Evolutionary conservation across 2,797 vertebrate species (phyloP), one percentile per base, ranked within the genome.

Genomic region (Tiaroga cobitis): DNA sequence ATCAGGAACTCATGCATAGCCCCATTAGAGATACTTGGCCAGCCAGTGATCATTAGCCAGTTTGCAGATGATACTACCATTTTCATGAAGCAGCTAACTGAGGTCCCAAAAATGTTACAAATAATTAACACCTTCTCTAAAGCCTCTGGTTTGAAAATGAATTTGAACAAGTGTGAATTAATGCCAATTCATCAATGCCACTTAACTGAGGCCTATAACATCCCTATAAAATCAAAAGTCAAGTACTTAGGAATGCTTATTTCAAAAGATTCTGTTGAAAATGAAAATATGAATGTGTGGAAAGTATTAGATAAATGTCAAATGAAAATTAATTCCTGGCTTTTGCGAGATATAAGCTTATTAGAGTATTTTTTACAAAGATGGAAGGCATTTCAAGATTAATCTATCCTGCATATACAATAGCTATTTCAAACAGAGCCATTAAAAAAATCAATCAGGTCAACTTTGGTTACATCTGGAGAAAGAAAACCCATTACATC

Each of bases 81-180:
- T 15, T 85, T 81, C 41, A 39, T 87, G 43, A 81, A 87, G 49
- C n/a, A 84, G 19, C 3, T 72, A 43, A 46, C 21, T 0, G 67
- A 87, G n/a, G 16, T 80, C 19, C 69, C 46, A 1, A 59, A 67
- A 65, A 54, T 79, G 2, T 8, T 85, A 24, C 24, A 85, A 68
- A 10, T 43, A 37, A 39, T 84, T 56, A 1, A 74, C 10, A 75
- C 34, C 24, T 81, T 87, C 26, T 85, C 72, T 3, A 69, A 81
- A 70, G 51, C 65, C 46, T 84, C 34, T 11, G 70, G 77, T 46
- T 15, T 80, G 32, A 65, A 80, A n/a, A 10, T 87, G 11, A 75
- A 80, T 79, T 65, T 70, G 11, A 81, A 39, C 34, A 82, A 73
- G 1, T 82, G 41, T 68, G 77, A 87, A 51, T 26, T 87, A 70